Evolutionary conservation across 2,113 vertebrate genomes (phyloP).

Genomic region (Pygoscelis antarcticus): DNA sequence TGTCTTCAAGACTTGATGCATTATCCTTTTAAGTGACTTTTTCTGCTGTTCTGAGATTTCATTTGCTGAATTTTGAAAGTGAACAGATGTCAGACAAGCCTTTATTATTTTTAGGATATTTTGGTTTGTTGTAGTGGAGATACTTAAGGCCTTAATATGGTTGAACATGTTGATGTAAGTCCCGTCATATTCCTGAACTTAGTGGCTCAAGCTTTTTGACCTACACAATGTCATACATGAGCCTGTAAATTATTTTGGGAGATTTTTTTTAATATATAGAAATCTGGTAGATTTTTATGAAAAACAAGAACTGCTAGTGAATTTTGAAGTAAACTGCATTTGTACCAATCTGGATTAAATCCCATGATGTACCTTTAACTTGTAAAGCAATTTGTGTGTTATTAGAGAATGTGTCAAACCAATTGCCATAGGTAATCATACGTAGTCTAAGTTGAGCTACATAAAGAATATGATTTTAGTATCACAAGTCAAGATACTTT

Average conservation of each 20-base stretch:
- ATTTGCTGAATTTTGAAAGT: conserved; percentile 13
- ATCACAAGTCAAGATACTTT: background rate
- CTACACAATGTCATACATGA: background rate
- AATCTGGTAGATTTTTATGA: background rate
- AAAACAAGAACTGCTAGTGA: background rate
- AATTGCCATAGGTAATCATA: background rate
- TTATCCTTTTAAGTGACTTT: background rate
- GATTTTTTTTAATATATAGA: background rate
- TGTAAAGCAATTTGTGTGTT: background rate
- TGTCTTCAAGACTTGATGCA: conserved; percentile 9
- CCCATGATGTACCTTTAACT: background rate
- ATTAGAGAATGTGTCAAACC: background rate
- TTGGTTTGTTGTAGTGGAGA: background rate
- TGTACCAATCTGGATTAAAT: background rate
- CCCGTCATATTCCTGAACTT: background rate
- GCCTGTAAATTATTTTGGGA: background rate
- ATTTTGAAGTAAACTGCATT: background rate
- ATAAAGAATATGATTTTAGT: background rate
- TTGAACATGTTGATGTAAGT: background rate
- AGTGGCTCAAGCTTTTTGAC: background rate
- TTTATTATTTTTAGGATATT: background rate
- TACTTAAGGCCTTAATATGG: background rate
- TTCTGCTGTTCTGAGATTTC: background rate
- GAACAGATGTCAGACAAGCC: background rate
- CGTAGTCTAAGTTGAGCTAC: background rate